Evolutionary conservation across 2,888 invertebrate genomes (phyloP).

Genomic region (Hedya salicella): DNA sequence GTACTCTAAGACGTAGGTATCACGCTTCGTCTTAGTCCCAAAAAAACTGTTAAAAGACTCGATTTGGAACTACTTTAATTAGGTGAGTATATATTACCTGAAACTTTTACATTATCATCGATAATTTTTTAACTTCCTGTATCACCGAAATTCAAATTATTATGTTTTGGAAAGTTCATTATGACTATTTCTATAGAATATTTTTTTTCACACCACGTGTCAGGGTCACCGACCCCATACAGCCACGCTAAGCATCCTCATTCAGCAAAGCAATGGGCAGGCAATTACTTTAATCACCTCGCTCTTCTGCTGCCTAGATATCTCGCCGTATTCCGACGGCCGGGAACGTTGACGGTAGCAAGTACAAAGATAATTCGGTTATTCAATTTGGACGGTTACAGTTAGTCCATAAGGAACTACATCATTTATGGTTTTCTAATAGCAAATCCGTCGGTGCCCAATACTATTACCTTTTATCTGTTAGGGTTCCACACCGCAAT

Average conservation of each 20-base stretch:
- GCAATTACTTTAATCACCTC: conserved; percentile 74
- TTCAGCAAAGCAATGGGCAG: conserved; percentile 60
- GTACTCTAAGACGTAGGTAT: too few species aligned
- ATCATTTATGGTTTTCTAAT: background rate
- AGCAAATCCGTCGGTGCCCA: background rate
- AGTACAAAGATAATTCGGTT: background rate
- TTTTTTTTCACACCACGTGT: conserved; percentile 38
- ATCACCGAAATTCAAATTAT: too few species aligned
- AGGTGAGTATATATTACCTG: too few species aligned
- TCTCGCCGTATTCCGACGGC: conserved; percentile 49
- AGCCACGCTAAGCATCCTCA: conserved; percentile 36
- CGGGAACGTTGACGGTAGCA: conserved; percentile 31
- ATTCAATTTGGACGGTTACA: conserved; percentile 1
- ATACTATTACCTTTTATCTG: too few species aligned
- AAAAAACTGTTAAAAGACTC: too few species aligned
- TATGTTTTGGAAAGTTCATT: background rate
- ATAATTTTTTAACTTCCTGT: too few species aligned
- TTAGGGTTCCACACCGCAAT: too few species aligned
- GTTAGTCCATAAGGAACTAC: background rate
- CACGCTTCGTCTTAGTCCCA: too few species aligned
- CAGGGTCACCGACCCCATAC: conserved; percentile 24
- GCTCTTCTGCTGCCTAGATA: conserved; percentile 64
- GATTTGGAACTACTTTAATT: too few species aligned
- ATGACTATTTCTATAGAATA: conserved; percentile 10
- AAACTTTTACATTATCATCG: too few species aligned